phyloP scores from a whole-genome alignment of 2,888 invertebrate species.

The Thymelicus acteon region DNA sequence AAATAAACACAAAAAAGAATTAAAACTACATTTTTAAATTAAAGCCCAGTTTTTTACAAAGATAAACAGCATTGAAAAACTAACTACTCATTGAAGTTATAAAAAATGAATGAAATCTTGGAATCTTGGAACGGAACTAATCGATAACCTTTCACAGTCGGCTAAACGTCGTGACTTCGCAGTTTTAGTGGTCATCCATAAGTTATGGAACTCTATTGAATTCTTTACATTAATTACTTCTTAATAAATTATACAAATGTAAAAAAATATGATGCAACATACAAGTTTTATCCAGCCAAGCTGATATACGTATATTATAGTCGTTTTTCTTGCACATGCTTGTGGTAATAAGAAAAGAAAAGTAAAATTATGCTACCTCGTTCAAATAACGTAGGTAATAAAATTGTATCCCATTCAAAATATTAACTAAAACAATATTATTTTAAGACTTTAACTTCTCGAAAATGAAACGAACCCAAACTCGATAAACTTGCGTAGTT shows the following conservation, averaged over 20 bases:
- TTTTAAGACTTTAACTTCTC: too few relatives aligned
- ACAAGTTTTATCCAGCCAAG: too few relatives aligned
- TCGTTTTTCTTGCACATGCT: too few relatives aligned
- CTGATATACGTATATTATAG: too few relatives aligned
- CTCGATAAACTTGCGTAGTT: too few relatives aligned
- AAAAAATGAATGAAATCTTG: slow-evolving; percentile 9
- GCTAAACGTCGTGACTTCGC: slow-evolving; percentile 20
- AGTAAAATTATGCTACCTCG: too few relatives aligned
- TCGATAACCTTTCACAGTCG: slow-evolving; percentile 34
- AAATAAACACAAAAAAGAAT: neutral
- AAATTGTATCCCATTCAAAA: too few relatives aligned
- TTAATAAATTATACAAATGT: neutral
- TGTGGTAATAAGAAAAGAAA: too few relatives aligned
- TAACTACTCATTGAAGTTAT: slow-evolving; percentile 1
- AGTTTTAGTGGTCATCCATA: slow-evolving; percentile 22
- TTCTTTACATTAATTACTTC: neutral
- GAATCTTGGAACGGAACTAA: slow-evolving; percentile 6
- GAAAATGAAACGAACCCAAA: too few relatives aligned
- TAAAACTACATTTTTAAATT: neutral
- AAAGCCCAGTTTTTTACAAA: neutral
- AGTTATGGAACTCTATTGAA: neutral
- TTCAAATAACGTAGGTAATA: too few relatives aligned
- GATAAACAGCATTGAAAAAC: slow-evolving; percentile 1
- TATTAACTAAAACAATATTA: too few relatives aligned
- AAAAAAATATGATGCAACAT: neutral